Base-by-base conservation (phyloP, 2,113 vertebrate species). In the Halcyon malimbica region DNA sequence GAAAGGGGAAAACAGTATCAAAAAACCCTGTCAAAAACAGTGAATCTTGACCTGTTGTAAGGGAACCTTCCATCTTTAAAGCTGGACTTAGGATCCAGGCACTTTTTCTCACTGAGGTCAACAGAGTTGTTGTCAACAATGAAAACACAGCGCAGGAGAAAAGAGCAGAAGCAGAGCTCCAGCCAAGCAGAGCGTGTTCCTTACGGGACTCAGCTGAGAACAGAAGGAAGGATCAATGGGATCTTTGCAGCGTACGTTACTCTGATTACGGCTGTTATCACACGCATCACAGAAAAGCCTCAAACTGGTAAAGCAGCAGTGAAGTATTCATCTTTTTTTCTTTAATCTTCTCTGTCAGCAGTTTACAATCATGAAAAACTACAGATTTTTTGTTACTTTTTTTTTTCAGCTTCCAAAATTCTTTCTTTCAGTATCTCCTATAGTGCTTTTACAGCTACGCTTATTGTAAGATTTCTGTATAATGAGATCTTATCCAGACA, bases 291-390 rank as follows among this genome's bases (percentile, higher is more conserved):
- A 85, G 54, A 46, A 56, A 65, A 69, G 46, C 26, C 88, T 78
- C 51, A 67, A 16, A 48, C 84, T 6, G 26, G 51, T 21, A 69
- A 65, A 65, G 37, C 83, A 59, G 39, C 54, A 41, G 6, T 2
- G 13, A 60, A 74, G 17, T 8, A 50, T 57, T 82, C 21, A 53
- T 29, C 35, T 33, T 44, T 83, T 35, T 50, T 84, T 25, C 53
- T 83, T 69, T 78, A 53, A 77, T 80, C 68, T 83, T 51, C 48
- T 41, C 39, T 89, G 39, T 31, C 87, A 74, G 51, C 2, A 0
- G 41, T 65, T 89, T 56, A 89, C 70, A 93, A 33, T 31, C 29
- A 86, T 4, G 20, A 91, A 64, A 85, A 94, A 75, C 57, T 29
- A 41, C 4, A 50, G 82, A 44, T 79, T 93, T 91, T 90, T 62